Base-by-base conservation (phyloP, 2,888 invertebrate species). In the Acleris laterana region DNA sequence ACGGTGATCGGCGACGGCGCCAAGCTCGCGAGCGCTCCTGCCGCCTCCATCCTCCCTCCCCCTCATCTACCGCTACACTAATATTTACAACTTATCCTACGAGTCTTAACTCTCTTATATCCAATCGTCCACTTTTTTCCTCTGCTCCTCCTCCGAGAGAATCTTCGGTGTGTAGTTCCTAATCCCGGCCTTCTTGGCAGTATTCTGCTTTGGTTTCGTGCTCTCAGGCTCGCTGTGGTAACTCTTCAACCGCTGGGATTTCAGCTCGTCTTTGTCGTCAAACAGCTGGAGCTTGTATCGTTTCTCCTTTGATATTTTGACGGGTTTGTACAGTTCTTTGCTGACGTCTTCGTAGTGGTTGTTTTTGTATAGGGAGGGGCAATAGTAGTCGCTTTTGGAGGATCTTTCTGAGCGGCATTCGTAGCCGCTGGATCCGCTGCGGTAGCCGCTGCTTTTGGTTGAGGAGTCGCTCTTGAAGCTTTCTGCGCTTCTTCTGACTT, bases 151-250 rank as follows among this genome's bases (percentile, higher is more conserved):
- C 67, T 94, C 94, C 25, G 94, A 93, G 50, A 96, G 84, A 68
- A 95, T 95, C 82, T 96, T 96, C 20, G 96, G 96, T 20, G 95
- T 96, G 73, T 96, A 96, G 82, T 96, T 95, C 71, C 96, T 93
- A 72, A 96, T 95, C 55, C 95, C 94, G 63, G 89, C 93, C 73
- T 91, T 94, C 81, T 93, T 95, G 69, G 86, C 80, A 69, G 80
- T 84, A 6, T 85, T 77, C 7, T 77, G 72, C 68, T 93, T 92
- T 2, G 89, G 83, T 78, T 93, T 93, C 48, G 91, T 90, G 72
- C 93, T 94, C 53, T 90, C 90, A 1, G 86, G 72, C 63, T 91
- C 90, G 63, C 83, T 85, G 63, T 87, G 73, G 77, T 92, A 86
- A 77, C 86, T 83, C 77, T 88, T 84, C 69, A 89, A 72, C 55